These are phyloP conservation scores for Bos javanicus DNA, from an alignment of 2,113 vertebrate genomes.

Conservation along the genomic window DNA sequence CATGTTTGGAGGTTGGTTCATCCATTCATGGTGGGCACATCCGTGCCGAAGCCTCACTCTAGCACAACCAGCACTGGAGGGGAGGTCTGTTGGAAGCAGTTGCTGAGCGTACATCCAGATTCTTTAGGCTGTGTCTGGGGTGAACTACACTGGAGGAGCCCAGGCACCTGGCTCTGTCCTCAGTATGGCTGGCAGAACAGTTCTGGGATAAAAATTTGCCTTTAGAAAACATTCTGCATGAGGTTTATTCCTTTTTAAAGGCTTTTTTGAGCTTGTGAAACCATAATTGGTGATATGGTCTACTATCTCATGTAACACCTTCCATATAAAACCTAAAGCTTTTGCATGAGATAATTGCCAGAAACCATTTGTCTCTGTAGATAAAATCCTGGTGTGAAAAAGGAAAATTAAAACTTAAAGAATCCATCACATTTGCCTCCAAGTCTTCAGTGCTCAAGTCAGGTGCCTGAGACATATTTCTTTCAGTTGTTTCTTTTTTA, in stretches of 20 bases:
- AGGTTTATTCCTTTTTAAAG: background rate
- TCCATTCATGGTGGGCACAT: rapidly evolving
- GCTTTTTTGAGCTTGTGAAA: background rate
- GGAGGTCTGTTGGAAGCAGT: too few species aligned
- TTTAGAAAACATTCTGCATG: background rate
- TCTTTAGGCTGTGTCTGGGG: background rate
- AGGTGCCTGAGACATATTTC: background rate
- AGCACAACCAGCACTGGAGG: background rate
- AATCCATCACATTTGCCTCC: slow-evolving; percentile 9
- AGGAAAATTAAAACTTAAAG: slow-evolving; percentile 8
- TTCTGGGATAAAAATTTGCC: background rate
- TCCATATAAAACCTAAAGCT: background rate
- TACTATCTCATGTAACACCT: slow-evolving; percentile 4
- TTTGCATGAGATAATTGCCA: background rate
- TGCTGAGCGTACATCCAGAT: rapidly evolving
- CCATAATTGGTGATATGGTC: background rate
- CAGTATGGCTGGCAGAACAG: background rate
- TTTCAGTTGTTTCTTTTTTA: background rate
- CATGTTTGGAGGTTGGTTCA: background rate
- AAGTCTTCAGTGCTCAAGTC: background rate
- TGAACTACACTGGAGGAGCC: background rate
- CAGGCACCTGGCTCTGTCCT: background rate
- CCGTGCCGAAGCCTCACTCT: rapidly evolving
- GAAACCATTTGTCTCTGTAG: slow-evolving; percentile 43
- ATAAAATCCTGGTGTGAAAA: slow-evolving; percentile 31